Evolutionary conservation across 1,140 invertebrate genomes (phyloP).

Genomic region (Atta colombica): DNA sequence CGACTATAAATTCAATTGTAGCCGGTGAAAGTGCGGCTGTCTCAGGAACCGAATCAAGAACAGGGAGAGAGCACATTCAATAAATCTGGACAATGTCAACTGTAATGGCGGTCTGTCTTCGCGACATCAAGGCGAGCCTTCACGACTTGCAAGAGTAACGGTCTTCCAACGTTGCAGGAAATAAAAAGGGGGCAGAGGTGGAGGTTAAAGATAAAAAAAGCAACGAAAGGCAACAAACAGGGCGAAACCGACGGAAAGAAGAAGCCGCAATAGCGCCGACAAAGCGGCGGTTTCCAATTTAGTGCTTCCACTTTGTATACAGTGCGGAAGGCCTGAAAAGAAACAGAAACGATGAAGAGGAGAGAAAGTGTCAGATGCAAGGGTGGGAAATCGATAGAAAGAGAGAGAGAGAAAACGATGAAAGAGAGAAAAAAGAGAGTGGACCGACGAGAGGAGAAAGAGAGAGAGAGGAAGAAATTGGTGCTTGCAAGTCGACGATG

Average conservation of each 20-base stretch:
- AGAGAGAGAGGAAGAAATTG: not conserved
- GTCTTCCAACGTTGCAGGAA: not conserved
- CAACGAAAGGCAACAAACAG: slow-evolving; percentile 21
- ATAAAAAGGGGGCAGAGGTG: slow-evolving; percentile 20
- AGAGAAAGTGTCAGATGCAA: slow-evolving; percentile 5
- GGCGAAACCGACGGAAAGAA: slow-evolving; percentile 41
- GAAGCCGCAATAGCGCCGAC: slow-evolving; percentile 70
- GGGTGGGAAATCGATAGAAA: not conserved
- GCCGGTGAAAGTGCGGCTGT: not conserved
- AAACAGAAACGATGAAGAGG: slow-evolving; percentile 44
- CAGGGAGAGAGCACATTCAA: slow-evolving; percentile 48
- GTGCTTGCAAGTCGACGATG: slow-evolving; percentile 74
- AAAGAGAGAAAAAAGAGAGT: slow-evolving; percentile 5
- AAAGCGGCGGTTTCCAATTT: slow-evolving; percentile 76
- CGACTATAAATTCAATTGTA: slow-evolving; percentile 53
- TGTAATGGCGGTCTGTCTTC: slow-evolving; percentile 65
- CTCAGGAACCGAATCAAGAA: slow-evolving; percentile 34
- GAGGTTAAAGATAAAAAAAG: slow-evolving; percentile 23
- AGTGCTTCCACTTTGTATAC: slow-evolving; percentile 74
- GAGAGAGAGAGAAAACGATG: not conserved
- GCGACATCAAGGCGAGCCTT: slow-evolving; percentile 48
- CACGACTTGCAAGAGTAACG: slow-evolving; percentile 46
- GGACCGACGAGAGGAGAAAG: not conserved
- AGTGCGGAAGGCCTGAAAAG: slow-evolving; percentile 69
- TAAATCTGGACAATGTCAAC: slow-evolving; percentile 72